These are phyloP conservation scores for Salvelinus alpinus DNA, from an alignment of 2,113 vertebrate genomes.

Conservation along the genomic window DNA sequence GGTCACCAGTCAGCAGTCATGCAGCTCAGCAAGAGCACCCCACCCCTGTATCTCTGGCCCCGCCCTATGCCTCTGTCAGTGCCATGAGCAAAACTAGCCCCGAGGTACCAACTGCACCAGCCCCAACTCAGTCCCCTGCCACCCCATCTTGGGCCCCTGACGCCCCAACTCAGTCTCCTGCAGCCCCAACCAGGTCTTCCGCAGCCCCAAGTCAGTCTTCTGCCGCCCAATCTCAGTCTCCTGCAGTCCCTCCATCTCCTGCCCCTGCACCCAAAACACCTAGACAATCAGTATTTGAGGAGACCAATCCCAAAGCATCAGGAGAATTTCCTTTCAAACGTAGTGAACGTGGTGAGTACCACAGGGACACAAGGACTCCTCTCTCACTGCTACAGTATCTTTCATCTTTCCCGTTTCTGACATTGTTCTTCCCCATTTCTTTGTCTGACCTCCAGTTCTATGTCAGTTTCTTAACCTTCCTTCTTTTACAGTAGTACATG, in stretches of 20 bases:
- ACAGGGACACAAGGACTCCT: not conserved
- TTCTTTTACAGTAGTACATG: constrained; percentile 44
- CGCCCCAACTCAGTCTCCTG: not conserved
- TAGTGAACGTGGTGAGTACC: constrained; percentile 62
- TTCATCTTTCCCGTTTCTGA: no score
- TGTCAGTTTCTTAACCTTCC: not conserved
- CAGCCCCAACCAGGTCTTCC: not conserved
- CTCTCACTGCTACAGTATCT: no score
- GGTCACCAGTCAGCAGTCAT: constrained; percentile 11
- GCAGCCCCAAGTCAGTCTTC: not conserved
- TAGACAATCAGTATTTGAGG: constrained; percentile 45
- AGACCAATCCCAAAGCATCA: constrained; percentile 45
- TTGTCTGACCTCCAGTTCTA: not conserved
- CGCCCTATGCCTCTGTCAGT: constrained; percentile 78
- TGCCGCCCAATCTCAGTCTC: not conserved
- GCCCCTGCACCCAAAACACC: constrained; percentile 52
- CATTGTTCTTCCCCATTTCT: not conserved
- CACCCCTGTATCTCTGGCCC: constrained; percentile 61
- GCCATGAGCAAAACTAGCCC: constrained; percentile 69
- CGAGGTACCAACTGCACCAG: not conserved
- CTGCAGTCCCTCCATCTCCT: constrained; percentile 31
- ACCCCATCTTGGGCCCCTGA: not conserved
- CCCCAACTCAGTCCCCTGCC: not conserved
- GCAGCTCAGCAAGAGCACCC: constrained; percentile 63
- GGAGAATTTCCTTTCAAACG: constrained; percentile 73